Evolutionary conservation across 2,888 invertebrate species (phyloP), one percentile per base, ranked within the genome.

Genomic region (Galeruca laticollis): DNA sequence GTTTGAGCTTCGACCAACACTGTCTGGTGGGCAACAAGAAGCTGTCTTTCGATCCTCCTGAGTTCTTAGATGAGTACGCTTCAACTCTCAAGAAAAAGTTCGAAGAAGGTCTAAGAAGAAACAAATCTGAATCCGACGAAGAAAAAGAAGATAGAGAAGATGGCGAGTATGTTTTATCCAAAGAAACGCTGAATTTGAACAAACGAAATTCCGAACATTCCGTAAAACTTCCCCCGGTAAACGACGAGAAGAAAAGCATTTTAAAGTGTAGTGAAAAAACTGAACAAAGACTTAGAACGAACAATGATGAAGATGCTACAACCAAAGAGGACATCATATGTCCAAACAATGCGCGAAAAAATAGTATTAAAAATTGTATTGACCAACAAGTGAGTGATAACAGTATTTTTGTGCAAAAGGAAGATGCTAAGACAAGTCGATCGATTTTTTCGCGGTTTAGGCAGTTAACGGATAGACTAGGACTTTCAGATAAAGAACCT

Each of bases 391-490:
- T 69, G 57, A 65, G 68, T 59, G 75, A 72, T 59, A 78, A 79
- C 73, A 79, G 75, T 74, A 78, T 81, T 72, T 73, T 78, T 37
- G 76, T 76, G 57, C 78, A 78, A 54, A 80, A 78, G 69, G 77
- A 78, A 56, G 86, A 86, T 60, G 31, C 75, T n/a, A 81, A 78
- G 66, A 80, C 78, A 76, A 85, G 84, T 62, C 79, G 82, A 67
- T 87, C 88, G 0, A 79, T 89, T 68, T 82, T 89, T 43, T 84
- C 88, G 13, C 84, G 88, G 20, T 82, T 89, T 68, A 85, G 87
- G 40, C 87, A 88, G 63, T 86, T 89, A 70, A 88, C 89, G 3
- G 89, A 89, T 77, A 84, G 88, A 20, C 80, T 88, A 71, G 86
- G 87, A 69, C 84, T 87, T 68, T 87, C 87, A 51, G 84, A 87